Percentiles rank a stretch among this genome's conserved stretches.
phyloP scores from a whole-genome alignment of 2,113 vertebrate species.

The Cyanoderma ruficeps region DNA sequence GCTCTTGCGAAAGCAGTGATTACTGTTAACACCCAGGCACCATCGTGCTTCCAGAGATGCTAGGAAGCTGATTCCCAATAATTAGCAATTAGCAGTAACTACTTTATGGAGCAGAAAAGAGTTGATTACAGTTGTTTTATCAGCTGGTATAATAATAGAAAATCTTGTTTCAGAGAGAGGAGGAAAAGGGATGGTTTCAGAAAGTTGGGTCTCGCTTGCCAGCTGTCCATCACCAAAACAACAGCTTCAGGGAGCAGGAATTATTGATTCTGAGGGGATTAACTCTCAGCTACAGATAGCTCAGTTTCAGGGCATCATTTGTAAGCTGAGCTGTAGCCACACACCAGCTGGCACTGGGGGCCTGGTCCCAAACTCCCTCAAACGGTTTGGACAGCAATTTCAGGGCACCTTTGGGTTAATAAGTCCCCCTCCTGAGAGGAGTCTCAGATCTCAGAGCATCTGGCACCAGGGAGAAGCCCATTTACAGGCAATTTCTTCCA shows the following conservation, averaged over 20 bases:
- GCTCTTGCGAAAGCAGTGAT: not conserved
- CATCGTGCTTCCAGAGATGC: not conserved
- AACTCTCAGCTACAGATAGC: conserved; percentile 55
- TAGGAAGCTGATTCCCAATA: conserved; percentile 58
- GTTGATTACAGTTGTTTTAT: conserved; percentile 68
- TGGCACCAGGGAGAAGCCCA: conserved; percentile 24
- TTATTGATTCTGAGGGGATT: conserved; percentile 59
- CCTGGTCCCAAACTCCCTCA: conserved; percentile 23
- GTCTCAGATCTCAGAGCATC: not conserved
- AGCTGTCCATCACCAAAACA: conserved; percentile 2
- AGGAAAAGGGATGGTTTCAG: not conserved
- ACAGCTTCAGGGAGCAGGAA: conserved; percentile 33
- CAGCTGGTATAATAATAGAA: conserved; percentile 45
- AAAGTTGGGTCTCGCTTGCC: conserved; percentile 29
- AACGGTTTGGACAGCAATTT: conserved; percentile 4
- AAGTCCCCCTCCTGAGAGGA: not conserved
- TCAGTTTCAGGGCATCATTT: conserved; percentile 44
- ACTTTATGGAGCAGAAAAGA: conserved; percentile 68
- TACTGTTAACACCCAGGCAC: conserved; percentile 17
- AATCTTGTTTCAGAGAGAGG: not conserved
- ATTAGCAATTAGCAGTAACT: conserved; percentile 64
- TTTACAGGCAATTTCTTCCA: conserved; percentile 43
- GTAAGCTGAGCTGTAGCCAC: not conserved
- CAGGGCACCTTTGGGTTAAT: conserved; percentile 26
- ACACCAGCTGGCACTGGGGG: conserved; percentile 11